Evolutionary conservation across 2,797 vertebrate species (phyloP), one percentile per base, ranked within the genome.

Genomic region (Phalloptychus januarius): DNA sequence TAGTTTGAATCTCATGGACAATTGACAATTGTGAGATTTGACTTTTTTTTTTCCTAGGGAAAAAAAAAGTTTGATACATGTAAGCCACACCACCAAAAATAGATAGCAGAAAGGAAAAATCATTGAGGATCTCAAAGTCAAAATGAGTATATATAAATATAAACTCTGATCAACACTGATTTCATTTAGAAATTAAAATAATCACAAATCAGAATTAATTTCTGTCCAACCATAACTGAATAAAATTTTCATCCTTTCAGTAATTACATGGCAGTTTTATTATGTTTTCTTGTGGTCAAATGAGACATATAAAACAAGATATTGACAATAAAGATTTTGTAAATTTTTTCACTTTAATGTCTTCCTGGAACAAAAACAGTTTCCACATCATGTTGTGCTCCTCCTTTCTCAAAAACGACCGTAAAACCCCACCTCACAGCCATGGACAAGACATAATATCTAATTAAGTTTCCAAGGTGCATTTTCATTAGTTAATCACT

Each of bases 401-500:
- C 31, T 36, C 28, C 74, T 36, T 72, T 82, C 73, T 83, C 78
- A 88, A 84, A 76, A 79, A 79, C 86, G 88, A 86, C 84, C 89
- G 1, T 91, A 87, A 87, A 90, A 90, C 85, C 85, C 85, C 89
- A 79, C 87, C 91, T 89, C 33, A 70, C 82, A 86, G 90, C 86
- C 90, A 91, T 79, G 76, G 89, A 90, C 79, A 90, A 93, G 90
- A 94, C 93, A 93, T 90, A 94, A 94, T 94, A 95, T 95, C 95
- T 96, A 96, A 96, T 96, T 96, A 96, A 95, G 95, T 95, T 95
- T 94, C 94, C 93, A 92, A 93, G 92, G 92, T 88, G 94, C 92
- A 94, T 96, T 96, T 96, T 96, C 94, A 95, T 96, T 96, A 94
- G 95, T 96, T 96, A 96, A 96, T 96, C 95, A 96, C 95, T 96